Percentiles rank a stretch among this genome's conserved stretches.
These are phyloP conservation scores for Drosophila merina DNA, from an alignment of 2,888 invertebrate species.

Conservation along the genomic window DNA sequence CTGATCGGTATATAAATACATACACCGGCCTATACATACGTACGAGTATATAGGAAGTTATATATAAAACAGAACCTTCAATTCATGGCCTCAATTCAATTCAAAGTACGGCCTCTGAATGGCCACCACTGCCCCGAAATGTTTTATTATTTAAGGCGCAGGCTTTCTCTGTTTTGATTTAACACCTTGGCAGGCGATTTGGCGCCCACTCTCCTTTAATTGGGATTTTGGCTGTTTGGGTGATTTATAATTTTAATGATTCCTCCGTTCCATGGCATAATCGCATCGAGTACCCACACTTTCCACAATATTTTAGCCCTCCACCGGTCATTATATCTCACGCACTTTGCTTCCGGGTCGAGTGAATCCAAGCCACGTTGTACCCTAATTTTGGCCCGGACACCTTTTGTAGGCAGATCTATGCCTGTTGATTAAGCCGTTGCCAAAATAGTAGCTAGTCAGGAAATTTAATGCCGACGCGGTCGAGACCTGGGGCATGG, in stretches of 20 bases:
- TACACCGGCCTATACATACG: not conserved
- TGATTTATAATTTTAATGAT: slow-evolving; percentile 62
- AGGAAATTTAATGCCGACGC: slow-evolving; percentile 3
- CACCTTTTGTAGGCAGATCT: slow-evolving; percentile 16
- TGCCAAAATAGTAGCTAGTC: slow-evolving; percentile 3
- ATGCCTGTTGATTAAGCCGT: slow-evolving; percentile 48
- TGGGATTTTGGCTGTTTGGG: slow-evolving; percentile 29
- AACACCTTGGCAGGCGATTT: slow-evolving; percentile 59
- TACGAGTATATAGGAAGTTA: not conserved
- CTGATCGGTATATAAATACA: not conserved
- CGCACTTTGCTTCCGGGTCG: slow-evolving; percentile 5
- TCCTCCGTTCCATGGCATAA: slow-evolving; percentile 35
- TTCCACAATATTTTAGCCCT: not conserved
- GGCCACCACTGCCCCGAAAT: slow-evolving; percentile 9
- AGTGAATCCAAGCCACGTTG: slow-evolving; percentile 14
- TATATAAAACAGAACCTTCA: slow-evolving; percentile 3
- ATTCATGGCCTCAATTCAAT: not conserved
- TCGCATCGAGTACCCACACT: not conserved
- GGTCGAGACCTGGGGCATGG: slow-evolving; percentile 3
- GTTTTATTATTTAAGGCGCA: slow-evolving; percentile 70
- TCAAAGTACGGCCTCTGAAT: slow-evolving; percentile 4
- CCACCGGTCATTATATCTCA: slow-evolving; percentile 16
- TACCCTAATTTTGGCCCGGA: slow-evolving; percentile 21
- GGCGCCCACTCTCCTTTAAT: slow-evolving; percentile 8
- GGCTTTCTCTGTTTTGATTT: slow-evolving; percentile 64